Conservation (phyloP, 2,888 invertebrate species). For the Thereva unica region DNA sequence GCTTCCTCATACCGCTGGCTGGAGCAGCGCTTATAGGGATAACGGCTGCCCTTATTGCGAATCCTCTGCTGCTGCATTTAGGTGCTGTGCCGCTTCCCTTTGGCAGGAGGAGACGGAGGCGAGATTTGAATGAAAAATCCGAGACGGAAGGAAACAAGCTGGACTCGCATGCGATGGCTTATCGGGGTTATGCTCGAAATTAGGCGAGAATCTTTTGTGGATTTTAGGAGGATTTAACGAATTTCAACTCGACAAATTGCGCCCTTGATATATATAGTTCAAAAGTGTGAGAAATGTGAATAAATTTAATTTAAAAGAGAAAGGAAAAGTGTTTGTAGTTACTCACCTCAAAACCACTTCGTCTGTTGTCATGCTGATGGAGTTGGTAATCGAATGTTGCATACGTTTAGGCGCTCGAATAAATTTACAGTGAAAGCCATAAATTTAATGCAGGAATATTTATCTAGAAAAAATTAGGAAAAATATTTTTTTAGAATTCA, state of each 20-base stretch:
- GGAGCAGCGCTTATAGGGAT: conserved; percentile 81
- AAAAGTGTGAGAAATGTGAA: neutral
- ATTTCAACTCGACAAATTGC: conserved; percentile 4
- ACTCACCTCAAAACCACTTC: conserved; percentile 32
- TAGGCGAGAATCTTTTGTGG: conserved; percentile 18
- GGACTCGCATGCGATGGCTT: conserved; percentile 22
- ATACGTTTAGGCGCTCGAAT: conserved; percentile 4
- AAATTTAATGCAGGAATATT: neutral
- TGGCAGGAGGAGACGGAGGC: conserved; percentile 35
- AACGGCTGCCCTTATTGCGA: conserved; percentile 76
- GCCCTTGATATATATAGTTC: neutral
- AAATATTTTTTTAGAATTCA: too few relatives aligned
- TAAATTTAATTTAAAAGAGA: conserved; percentile 3
- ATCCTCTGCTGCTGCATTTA: conserved; percentile 77
- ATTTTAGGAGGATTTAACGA: conserved; percentile 1
- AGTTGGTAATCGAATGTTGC: neutral
- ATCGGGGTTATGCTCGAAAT: conserved; percentile 22
- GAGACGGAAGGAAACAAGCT: neutral
- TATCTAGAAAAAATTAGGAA: neutral
- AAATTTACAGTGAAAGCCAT: neutral
- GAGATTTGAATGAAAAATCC: conserved; percentile 1
- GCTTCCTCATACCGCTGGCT: conserved; percentile 72
- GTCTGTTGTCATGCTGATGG: conserved; percentile 18
- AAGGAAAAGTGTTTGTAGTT: neutral
- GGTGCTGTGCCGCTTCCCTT: conserved; percentile 70